phyloP scores from a whole-genome alignment of 1,140 invertebrate genomes.

The Lasaia peninsularis region DNA sequence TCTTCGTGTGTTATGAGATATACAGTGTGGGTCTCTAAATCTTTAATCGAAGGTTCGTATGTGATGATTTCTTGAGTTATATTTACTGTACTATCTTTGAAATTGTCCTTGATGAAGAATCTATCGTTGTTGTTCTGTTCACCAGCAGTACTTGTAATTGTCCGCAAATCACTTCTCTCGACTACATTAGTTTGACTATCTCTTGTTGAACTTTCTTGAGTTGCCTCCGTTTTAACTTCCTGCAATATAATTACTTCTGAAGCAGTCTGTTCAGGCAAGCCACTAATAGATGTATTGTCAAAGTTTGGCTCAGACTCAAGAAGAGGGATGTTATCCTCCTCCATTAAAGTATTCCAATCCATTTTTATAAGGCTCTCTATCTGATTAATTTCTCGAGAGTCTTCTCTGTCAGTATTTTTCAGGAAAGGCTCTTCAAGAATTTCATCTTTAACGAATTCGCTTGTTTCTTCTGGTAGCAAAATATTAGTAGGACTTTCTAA shows the following conservation, averaged over 20 bases:
- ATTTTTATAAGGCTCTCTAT: constrained; percentile 35
- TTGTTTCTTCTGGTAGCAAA: too few relatives aligned
- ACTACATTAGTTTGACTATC: background rate
- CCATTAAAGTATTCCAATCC: constrained; percentile 66
- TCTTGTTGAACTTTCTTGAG: constrained; percentile 12
- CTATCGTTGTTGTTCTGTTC: constrained; percentile 69
- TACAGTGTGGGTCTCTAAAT: constrained; percentile 78
- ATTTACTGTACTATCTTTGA: constrained; percentile 42
- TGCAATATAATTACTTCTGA: constrained; percentile 54
- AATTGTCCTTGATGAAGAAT: constrained; percentile 40
- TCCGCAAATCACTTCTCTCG: constrained; percentile 9
- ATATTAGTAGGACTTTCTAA: too few relatives aligned
- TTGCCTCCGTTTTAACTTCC: constrained; percentile 28
- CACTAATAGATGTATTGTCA: constrained; percentile 19
- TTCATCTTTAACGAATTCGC: background rate
- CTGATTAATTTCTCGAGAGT: constrained; percentile 29
- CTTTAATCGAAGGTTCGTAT: constrained; percentile 41
- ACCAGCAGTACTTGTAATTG: constrained; percentile 21
- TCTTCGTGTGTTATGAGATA: constrained; percentile 84
- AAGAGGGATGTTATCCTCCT: constrained; percentile 53
- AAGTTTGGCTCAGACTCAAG: constrained; percentile 33
- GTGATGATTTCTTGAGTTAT: constrained; percentile 50
- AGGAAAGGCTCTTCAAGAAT: background rate
- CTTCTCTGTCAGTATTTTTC: constrained; percentile 34
- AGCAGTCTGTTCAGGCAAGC: constrained; percentile 36